Percentiles rank a stretch among this genome's conserved stretches.
Evolutionary conservation across 2,797 vertebrate genomes (phyloP).

Genomic region (Steatocranus sp.): DNA sequence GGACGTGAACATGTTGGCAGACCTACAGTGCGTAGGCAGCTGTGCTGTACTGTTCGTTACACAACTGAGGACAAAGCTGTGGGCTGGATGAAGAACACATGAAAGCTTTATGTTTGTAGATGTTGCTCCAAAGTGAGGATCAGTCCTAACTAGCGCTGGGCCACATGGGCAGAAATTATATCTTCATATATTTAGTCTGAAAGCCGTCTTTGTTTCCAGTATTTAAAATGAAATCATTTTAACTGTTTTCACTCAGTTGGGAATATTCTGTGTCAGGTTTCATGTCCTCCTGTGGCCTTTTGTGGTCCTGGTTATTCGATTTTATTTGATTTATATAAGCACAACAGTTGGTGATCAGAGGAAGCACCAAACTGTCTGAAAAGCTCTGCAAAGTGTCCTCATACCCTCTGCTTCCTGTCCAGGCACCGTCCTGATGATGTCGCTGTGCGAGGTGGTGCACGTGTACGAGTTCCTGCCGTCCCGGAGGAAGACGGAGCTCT

Average conservation of each 20-base stretch:
- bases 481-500: conserved; percentile 74
- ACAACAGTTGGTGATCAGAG: not conserved
- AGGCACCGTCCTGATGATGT: conserved; percentile 83
- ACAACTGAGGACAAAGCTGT: not conserved
- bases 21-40: not conserved
- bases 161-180: not conserved
- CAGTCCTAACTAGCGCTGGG: not conserved
- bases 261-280: not conserved
- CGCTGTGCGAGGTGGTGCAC: conserved; percentile 77
- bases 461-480: conserved; percentile 83
- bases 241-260: not conserved
- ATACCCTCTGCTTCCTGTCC: not conserved
- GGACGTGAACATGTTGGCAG: not conserved
- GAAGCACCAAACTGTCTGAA: not conserved
- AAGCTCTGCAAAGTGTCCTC: not conserved
- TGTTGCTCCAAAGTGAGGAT: not conserved
- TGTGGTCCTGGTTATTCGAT: not conserved
- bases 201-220: not conserved
- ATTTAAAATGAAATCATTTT: fast-evolving
- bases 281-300: not conserved
- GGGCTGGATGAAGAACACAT: not conserved
- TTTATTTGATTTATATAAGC: not conserved
- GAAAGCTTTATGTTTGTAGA: not conserved
- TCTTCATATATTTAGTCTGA: not conserved
- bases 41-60: fast-evolving